Conservation (phyloP, 1,140 invertebrate genomes). For the Drosophila aff. region DNA sequence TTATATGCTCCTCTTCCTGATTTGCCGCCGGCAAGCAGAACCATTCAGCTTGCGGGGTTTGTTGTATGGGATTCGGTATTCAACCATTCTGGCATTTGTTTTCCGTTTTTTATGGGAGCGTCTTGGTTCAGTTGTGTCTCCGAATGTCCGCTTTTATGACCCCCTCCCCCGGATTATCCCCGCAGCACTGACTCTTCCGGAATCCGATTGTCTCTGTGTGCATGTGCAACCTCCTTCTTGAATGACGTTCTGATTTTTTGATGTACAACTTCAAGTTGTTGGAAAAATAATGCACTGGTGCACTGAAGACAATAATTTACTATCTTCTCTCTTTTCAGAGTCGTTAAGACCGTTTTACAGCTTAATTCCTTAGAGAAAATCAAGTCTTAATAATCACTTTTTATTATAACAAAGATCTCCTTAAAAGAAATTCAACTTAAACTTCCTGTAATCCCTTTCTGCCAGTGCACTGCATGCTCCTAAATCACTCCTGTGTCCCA, state of each 20-base stretch:
- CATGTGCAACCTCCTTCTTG: conserved; percentile 26
- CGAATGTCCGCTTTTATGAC: conserved; percentile 53
- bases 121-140: conserved; percentile 45
- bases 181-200: conserved; percentile 15
- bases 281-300: conserved; percentile 18
- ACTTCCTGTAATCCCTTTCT: not conserved
- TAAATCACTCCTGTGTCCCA: not conserved
- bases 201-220: conserved; percentile 23
- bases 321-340: not conserved
- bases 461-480: not conserved
- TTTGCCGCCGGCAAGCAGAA: conserved; percentile 14
- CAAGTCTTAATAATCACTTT: not conserved
- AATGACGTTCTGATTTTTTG: conserved; percentile 48
- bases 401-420: not conserved
- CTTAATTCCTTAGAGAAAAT: not conserved
- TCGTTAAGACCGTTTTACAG: not conserved
- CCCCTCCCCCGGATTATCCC: conserved; percentile 20
- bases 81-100: conserved; percentile 13
- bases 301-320: not conserved
- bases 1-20: conserved; percentile 32
- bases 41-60: not conserved
- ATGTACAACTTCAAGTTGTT: conserved; percentile 34
- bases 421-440: not conserved
- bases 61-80: not conserved
- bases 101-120: conserved; percentile 26